Percentiles rank a stretch among this genome's conserved stretches.
Evolutionary conservation across 2,113 vertebrate genomes (phyloP).

Genomic region (Paracanthobrama guichenoti): DNA sequence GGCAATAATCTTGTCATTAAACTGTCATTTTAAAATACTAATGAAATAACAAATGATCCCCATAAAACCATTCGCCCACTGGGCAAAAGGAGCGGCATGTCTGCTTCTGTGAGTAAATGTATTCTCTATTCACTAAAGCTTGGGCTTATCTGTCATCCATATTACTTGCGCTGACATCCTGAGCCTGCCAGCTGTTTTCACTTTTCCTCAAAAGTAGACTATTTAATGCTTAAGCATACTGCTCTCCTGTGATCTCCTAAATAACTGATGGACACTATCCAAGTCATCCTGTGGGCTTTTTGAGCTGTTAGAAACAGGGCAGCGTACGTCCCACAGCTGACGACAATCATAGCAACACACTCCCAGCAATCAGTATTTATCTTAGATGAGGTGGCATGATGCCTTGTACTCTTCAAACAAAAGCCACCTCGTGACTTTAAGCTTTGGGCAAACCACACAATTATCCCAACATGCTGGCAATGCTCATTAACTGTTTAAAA

Average conservation of each 20-base stretch:
- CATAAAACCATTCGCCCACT: background rate
- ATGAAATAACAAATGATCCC: slow-evolving; percentile 6
- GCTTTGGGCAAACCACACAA: slow-evolving; percentile 51
- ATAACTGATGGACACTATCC: slow-evolving; percentile 49
- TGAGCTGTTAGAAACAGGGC: slow-evolving; percentile 22
- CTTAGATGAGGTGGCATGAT: slow-evolving; percentile 51
- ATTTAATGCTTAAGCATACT: slow-evolving; percentile 48
- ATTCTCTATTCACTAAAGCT: slow-evolving; percentile 27
- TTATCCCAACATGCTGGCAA: slow-evolving; percentile 55
- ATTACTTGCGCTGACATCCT: slow-evolving; percentile 46
- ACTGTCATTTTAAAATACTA: slow-evolving; percentile 20
- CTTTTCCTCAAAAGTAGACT: slow-evolving; percentile 54
- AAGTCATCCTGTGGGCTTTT: slow-evolving; percentile 38
- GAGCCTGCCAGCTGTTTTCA: slow-evolving; percentile 62
- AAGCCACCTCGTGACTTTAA: slow-evolving; percentile 54
- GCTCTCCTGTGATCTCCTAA: slow-evolving; percentile 57
- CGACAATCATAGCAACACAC: slow-evolving; percentile 63
- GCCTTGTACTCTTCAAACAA: slow-evolving; percentile 55
- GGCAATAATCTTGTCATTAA: background rate
- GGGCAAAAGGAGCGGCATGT: slow-evolving; percentile 1
- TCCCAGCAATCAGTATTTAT: slow-evolving; percentile 55
- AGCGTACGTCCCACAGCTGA: slow-evolving; percentile 60
- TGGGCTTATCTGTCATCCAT: slow-evolving; percentile 34
- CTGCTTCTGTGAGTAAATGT: slow-evolving; percentile 32
- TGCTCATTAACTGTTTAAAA: slow-evolving; percentile 22